Percentiles rank a stretch among this genome's conserved stretches.
Evolutionary conservation across 2,797 vertebrate genomes (phyloP).

Genomic region (Chelon auratus): DNA sequence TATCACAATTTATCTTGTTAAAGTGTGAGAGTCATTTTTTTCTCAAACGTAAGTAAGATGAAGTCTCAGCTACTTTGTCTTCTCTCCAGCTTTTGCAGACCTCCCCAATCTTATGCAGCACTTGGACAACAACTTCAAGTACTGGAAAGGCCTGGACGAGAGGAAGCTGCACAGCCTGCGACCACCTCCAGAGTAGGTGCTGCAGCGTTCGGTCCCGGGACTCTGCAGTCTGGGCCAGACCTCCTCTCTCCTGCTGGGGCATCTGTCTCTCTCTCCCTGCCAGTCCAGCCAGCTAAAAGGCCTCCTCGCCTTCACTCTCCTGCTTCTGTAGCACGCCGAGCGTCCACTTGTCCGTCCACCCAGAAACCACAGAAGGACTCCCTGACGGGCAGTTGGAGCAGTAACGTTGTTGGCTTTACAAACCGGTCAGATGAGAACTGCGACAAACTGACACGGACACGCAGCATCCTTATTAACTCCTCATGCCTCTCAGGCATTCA

Average conservation of each 20-base stretch:
- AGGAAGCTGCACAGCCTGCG: conserved; percentile 90
- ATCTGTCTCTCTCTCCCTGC: conserved; percentile 68
- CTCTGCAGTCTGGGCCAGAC: conserved; percentile 41
- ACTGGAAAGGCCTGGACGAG: conserved; percentile 97
- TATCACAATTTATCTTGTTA: background rate
- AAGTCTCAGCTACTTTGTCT: background rate
- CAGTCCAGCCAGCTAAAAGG: conserved; percentile 78
- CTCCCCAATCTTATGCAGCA: conserved; percentile 97
- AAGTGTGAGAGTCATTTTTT: background rate
- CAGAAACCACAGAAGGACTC: conserved; percentile 70
- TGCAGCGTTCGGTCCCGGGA: conserved; percentile 51
- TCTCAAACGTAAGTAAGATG: no score
- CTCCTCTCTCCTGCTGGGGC: conserved; percentile 68
- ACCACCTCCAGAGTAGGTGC: conserved; percentile 89
- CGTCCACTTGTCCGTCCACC: conserved; percentile 67
- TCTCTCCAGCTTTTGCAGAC: conserved; percentile 90
- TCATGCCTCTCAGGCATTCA: conserved; percentile 70
- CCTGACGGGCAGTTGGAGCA: conserved; percentile 53
- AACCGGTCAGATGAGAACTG: conserved; percentile 60
- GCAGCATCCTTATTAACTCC: conserved; percentile 69
- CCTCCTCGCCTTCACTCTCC: conserved; percentile 74
- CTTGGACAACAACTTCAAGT: conserved; percentile 97
- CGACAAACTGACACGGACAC: conserved; percentile 60
- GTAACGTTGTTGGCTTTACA: conserved; percentile 42
- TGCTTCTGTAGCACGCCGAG: conserved; percentile 77